Percentiles rank a stretch among this genome's conserved stretches.
phyloP scores from a whole-genome alignment of 2,797 vertebrate species.

The Tokudaia tokunoshimensis region DNA sequence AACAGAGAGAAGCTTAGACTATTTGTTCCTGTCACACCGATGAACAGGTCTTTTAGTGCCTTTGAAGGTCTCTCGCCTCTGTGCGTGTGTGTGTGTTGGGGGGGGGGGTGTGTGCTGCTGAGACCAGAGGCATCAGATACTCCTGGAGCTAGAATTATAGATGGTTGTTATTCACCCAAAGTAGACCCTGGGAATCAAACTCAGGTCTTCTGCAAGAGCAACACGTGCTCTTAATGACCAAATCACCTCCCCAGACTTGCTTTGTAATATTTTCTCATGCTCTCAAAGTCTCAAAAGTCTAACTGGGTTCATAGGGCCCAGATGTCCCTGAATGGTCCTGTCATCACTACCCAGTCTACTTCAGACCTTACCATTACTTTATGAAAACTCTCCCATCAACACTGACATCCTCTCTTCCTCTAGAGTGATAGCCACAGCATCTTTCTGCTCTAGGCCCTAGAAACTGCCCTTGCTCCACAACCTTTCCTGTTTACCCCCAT shows the following conservation, averaged over 20 bases:
- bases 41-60: constrained; percentile 5
- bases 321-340: background rate
- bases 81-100: background rate
- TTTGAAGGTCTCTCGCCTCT: background rate
- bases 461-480: background rate
- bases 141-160: background rate
- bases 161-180: background rate
- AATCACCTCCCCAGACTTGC: background rate
- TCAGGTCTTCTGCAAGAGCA: background rate
- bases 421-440: constrained; percentile 2
- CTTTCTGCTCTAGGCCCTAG: constrained; percentile 41
- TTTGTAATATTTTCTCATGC: background rate
- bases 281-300: constrained; percentile 31
- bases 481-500: constrained; percentile 33
- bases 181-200: background rate
- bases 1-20: constrained; percentile 7
- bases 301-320: constrained; percentile 12
- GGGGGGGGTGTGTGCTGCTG: background rate
- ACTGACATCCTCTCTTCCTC: constrained; percentile 34
- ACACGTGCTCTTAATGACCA: background rate
- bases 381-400: constrained; percentile 4
- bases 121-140: background rate
- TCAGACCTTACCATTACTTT: constrained; percentile 6
- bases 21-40: background rate
- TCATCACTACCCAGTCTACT: background rate